Evolutionary conservation across 2,888 invertebrate genomes (phyloP), one percentile per base, ranked within the genome.

Genomic region (Patella depressa): DNA sequence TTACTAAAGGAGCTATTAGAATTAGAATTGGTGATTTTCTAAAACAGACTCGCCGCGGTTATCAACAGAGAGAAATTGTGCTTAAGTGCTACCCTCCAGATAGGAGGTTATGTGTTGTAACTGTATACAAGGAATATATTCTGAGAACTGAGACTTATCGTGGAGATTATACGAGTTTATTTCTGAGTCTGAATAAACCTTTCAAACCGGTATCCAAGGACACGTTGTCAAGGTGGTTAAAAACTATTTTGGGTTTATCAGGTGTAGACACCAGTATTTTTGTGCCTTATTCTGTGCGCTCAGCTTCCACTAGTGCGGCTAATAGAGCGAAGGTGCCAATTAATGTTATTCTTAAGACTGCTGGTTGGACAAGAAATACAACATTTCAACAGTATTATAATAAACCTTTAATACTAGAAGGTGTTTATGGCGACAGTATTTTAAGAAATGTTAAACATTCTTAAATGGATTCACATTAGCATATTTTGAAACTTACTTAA

Each of bases 311-410:
- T 19, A 19, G 59, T 59, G 74, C 74, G 11, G 74, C 74, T 12
- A 54, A 74, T 17, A 59, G 34, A 45, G 57, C 19, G 7, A 34
- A 15, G n/a, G 74, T 74, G 15, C 74, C 59, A 17, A 19, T 74
- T 34, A 59, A 74, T 24, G 17, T 17, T 14, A 74, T 74, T 19
- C 53, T 74, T n/a, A 7, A n/a, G 7, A 74, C 74, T 17, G 74
- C 74, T 57, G 74, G 74, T n/a, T 74, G 74, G 74, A 74, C 24
- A n/a, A 53, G 15, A 53, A 17, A 34, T n/a, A 34, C 19, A n/a
- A 59, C 59, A 29, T 74, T 74, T n/a, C 14, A 14, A 55, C 14
- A 59, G 15, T 74, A 24, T 59, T 74, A 74, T 29, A 57, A 74
- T 12, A 74, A 74, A 17, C 65, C 65, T 65, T 65, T 65, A 65